Evolutionary conservation across 2,888 invertebrate genomes (phyloP), one percentile per base, ranked within the genome.

Genomic region (Sturmia bella): DNA sequence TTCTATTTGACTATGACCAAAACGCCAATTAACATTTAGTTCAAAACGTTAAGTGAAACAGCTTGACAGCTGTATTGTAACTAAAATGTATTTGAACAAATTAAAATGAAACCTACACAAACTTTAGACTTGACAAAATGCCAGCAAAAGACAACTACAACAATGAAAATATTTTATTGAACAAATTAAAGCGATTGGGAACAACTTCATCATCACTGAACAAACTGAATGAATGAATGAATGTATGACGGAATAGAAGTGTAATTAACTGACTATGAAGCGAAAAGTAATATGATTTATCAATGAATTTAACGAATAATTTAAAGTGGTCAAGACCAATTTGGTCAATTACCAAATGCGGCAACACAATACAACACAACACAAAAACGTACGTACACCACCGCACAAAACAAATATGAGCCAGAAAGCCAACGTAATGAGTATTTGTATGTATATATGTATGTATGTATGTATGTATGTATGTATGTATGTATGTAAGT

Each of bases 121-220:
- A 37, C 21, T 73, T 68, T 69, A 37, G 45, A 57, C 75, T 70
- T 80, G 80, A 80, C 64, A 75, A 80, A 59, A 64, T n/a, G 80
- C 24, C 63, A 80, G 75, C 64, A 64, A 12, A 39, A 11, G 24
- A 3, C 1, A 52, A 12, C 27, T 4, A 56, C 12, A 45, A 54
- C 41, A 54, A 17, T 24, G 24, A 41, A 39, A 50, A 7, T 61
- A 5, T 11, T 39, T 50, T 9, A 24, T 9, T 15, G 37, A 21
- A 66, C 24, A 75, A 45, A 15, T 15, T 54, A 13, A 45, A 64
- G 3, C 7, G 5, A 54, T n/a, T 37, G 37, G 15, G 63, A 63
- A 64, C 50, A 77, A 72, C 70, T 63, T 70, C 70, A 70, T 64
- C 64, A 70, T 6, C 32, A 70, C n/a, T 77, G 45, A 39, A 9